Base-by-base conservation (phyloP, 2,888 invertebrate species). In the Drosophila prostipennis region DNA sequence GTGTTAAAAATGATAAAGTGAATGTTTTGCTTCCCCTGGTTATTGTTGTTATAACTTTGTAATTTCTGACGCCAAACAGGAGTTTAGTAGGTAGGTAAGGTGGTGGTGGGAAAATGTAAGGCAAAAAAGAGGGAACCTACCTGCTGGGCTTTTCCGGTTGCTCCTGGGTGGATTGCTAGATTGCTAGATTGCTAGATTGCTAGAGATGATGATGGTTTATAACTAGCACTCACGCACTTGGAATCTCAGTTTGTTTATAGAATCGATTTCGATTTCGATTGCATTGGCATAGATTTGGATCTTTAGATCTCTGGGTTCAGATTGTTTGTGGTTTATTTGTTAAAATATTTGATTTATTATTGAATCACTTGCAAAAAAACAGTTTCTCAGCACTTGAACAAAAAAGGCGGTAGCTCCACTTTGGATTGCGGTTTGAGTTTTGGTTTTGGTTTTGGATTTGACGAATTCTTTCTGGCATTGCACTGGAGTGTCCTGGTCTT, bases 1-100 rank as follows among this genome's bases (percentile, higher is more conserved):
- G 77, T 79, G 88, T 76, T 74, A 72, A 87, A 89, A 82, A 81
- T 77, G 70, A 73, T 79, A 69, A 76, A 87, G 87, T 74, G 86
- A 84, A 88, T 86, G 84, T 88, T 84, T 80, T 86, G 76, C 76
- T 78, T 72, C 42, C 76, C 45, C 57, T 52, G 57, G 43, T 67
- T 85, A 79, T 84, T 89, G 87, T 87, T 84, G 77, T 88, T 70
- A 88, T 84, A 87, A 78, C 84, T 83, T 84, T 83, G 74, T 84
- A 80, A 78, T 80, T 76, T 77, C 56, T 75, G 70, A 73, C 71
- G 71, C 82, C 72, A 51, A 39, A 46, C 39, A 26, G 26, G 26
- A 45, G 42, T 19, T 19, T 19, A 19, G 42, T 19, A 19, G 26
- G 23, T 23, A n/a, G n/a, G n/a, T n/a, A n/a, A n/a, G 23, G 5